A percentile compares a stretch with the other conserved stretches of the same genome.
Evolutionary conservation across 2,797 vertebrate species (phyloP).

Genomic region (Gastrophryne carolinensis): DNA sequence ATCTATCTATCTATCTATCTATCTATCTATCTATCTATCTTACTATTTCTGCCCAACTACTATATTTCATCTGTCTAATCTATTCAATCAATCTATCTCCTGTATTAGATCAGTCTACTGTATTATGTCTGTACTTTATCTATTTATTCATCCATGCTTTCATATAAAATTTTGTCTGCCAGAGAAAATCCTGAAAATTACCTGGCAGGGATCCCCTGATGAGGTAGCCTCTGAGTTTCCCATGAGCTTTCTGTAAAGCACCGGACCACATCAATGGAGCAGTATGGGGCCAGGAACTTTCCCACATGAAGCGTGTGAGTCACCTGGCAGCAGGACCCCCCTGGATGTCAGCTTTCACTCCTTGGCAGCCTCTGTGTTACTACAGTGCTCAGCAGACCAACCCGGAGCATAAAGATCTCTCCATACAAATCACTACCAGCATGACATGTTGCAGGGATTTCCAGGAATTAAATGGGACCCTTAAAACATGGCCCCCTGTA

Average conservation of each 20-base stretch:
- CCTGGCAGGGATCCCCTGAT: conserved; percentile 24
- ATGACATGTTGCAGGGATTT: too few relatives aligned
- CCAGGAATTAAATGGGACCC: too few relatives aligned
- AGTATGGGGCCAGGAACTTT: neutral
- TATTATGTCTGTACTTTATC: too few relatives aligned
- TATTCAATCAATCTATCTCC: too few relatives aligned
- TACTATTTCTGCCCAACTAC: too few relatives aligned
- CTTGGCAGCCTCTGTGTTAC: neutral
- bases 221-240: neutral
- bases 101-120: too few relatives aligned
- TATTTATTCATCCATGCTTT: too few relatives aligned
- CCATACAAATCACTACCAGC: neutral
- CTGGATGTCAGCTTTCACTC: neutral
- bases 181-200: conserved; percentile 21
- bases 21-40: neutral
- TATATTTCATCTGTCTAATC: too few relatives aligned
- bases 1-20: neutral
- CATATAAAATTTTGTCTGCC: too few relatives aligned
- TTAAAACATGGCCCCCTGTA: too few relatives aligned
- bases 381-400: neutral
- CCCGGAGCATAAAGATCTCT: neutral
- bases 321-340: neutral
- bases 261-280: conserved; percentile 37
- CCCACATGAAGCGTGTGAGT: conserved; percentile 31
- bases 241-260: conserved; percentile 11